A percentile compares a stretch with the other conserved stretches of the same genome.
phyloP scores from a whole-genome alignment of 2,888 invertebrate genomes.

The Osedax frankpressi region DNA sequence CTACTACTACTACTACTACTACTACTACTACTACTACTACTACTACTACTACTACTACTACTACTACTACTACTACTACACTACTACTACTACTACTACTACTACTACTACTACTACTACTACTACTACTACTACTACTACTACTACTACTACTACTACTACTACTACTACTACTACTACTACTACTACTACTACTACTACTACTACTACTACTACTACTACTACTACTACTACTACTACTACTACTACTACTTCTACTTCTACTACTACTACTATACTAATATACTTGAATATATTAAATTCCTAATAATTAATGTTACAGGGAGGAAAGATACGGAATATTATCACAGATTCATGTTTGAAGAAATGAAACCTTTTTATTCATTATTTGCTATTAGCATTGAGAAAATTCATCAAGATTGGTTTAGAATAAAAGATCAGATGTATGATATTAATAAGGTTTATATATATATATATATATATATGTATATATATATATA shows the following conservation, averaged over 20 bases:
- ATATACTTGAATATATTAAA: too few relatives aligned
- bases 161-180: neutral
- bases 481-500: too few relatives aligned
- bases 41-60: neutral
- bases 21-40: neutral
- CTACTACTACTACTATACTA: neutral
- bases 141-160: neutral
- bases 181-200: neutral
- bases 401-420: too few relatives aligned
- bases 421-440: too few relatives aligned
- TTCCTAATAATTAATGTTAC: too few relatives aligned
- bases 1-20: neutral
- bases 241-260: neutral
- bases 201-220: neutral
- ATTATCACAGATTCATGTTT: too few relatives aligned
- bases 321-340: too few relatives aligned
- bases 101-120: neutral
- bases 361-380: too few relatives aligned
- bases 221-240: neutral
- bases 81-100: neutral
- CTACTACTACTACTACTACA: neutral
- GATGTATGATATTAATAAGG: too few relatives aligned
- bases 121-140: neutral
- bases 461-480: too few relatives aligned
- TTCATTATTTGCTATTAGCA: too few relatives aligned